phyloP scores from a whole-genome alignment of 2,888 invertebrate genomes.

The Diachrysia chrysitis region DNA sequence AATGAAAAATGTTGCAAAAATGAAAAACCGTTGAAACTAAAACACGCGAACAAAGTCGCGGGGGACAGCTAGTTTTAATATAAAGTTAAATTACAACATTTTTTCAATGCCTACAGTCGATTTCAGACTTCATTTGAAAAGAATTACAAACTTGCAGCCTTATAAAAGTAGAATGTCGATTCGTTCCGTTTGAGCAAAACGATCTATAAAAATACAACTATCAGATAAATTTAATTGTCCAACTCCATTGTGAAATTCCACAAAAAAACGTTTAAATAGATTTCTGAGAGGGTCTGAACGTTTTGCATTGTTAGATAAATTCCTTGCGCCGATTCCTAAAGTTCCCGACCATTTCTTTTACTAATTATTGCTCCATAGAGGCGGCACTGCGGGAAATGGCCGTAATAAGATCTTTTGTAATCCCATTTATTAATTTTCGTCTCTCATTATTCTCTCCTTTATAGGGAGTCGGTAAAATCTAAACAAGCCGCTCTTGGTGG shows the following conservation, averaged over 20 bases:
- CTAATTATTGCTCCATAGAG: constrained; percentile 79
- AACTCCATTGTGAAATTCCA: constrained; percentile 32
- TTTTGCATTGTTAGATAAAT: constrained; percentile 55
- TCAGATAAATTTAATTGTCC: constrained; percentile 45
- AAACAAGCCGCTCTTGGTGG: constrained; percentile 66
- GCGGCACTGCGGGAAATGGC: constrained; percentile 76
- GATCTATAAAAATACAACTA: constrained; percentile 33
- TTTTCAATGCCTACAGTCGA: too few species aligned
- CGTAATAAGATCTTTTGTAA: constrained; percentile 85
- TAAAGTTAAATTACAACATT: too few species aligned
- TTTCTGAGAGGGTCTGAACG: constrained; percentile 28
- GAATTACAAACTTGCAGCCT: too few species aligned
- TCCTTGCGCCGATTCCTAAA: constrained; percentile 45
- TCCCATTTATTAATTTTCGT: constrained; percentile 71
- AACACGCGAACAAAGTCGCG: too few species aligned
- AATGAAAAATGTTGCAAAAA: too few species aligned
- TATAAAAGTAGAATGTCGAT: neutral
- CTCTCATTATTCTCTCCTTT: constrained; percentile 72
- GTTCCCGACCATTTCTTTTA: constrained; percentile 70
- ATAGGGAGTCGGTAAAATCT: constrained; percentile 68
- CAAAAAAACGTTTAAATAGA: constrained; percentile 49
- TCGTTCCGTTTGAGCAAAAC: neutral
- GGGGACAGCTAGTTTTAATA: too few species aligned
- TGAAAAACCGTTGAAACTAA: too few species aligned
- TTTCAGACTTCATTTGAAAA: too few species aligned